A percentile compares a stretch with the other conserved stretches of the same genome.
These are phyloP conservation scores for Alviniconcha marisindica DNA, from an alignment of 1,140 invertebrate genomes.

Conservation along the genomic window DNA sequence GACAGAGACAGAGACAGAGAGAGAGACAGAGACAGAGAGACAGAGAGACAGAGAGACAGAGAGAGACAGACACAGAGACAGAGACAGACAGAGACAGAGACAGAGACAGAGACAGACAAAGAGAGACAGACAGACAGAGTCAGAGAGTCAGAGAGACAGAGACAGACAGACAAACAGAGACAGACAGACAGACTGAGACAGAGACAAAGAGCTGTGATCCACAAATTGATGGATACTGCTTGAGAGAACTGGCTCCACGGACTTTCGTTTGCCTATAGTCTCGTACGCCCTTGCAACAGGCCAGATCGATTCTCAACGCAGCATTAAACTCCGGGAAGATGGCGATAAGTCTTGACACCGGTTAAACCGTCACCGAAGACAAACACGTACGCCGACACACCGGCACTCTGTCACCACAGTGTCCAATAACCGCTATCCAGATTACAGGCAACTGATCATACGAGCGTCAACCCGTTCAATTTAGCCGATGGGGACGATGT, in stretches of 20 bases:
- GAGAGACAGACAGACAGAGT: neutral
- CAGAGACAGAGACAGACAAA: neutral
- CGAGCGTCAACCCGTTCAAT: no score
- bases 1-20: no score
- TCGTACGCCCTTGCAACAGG: neutral
- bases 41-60: conserved; percentile 12
- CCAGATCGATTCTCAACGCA: no score
- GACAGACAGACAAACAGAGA: neutral
- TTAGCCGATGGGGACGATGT: no score
- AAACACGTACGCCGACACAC: no score
- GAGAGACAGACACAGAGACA: neutral
- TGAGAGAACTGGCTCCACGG: neutral
- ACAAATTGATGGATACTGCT: no score
- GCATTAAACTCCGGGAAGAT: no score
- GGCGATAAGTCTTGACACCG: no score
- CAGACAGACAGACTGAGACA: neutral
- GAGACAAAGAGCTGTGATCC: neutral
- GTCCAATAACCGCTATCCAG: no score
- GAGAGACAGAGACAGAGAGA: neutral
- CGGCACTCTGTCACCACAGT: no score
- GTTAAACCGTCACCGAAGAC: no score
- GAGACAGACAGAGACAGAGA: neutral
- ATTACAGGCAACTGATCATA: no score
- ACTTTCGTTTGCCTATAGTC: neutral
- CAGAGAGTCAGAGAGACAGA: neutral